These are phyloP conservation scores for Alethe diademata DNA, from an alignment of 2,113 vertebrate genomes.

Conservation along the genomic window DNA sequence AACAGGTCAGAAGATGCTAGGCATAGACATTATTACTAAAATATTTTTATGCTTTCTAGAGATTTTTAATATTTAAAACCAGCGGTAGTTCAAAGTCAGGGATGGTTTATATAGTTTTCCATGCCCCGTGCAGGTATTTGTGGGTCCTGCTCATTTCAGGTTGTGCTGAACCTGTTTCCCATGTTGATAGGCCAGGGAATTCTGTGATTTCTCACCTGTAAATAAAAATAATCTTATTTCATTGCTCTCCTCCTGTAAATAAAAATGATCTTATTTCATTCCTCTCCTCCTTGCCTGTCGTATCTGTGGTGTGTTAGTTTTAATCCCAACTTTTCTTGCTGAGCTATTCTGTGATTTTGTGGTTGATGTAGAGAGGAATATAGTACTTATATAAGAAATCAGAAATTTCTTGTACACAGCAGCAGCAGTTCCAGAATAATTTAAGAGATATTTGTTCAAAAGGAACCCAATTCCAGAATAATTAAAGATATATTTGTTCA, in stretches of 20 bases:
- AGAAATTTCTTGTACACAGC: background rate
- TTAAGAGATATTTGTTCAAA: background rate
- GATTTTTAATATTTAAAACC: slow-evolving; percentile 8
- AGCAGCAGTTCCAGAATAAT: background rate
- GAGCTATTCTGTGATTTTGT: background rate
- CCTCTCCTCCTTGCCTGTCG: background rate
- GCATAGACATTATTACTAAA: background rate
- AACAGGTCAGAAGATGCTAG: background rate
- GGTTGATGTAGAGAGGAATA: background rate
- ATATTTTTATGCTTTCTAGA: background rate
- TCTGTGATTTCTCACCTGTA: background rate
- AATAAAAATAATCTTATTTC: background rate
- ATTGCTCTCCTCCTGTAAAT: background rate
- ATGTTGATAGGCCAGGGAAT: background rate
- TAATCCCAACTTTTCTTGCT: background rate
- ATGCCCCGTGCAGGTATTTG: background rate
- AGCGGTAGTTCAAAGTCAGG: background rate
- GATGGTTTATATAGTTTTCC: background rate
- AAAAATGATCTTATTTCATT: background rate
- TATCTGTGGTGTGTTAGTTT: background rate
- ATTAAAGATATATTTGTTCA: background rate
- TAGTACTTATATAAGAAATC: background rate
- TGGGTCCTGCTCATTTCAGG: background rate
- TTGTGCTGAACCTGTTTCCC: background rate
- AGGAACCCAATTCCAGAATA: background rate